Evolutionary conservation across 2,888 invertebrate genomes (phyloP).

Genomic region (Ophioninae sp.): DNA sequence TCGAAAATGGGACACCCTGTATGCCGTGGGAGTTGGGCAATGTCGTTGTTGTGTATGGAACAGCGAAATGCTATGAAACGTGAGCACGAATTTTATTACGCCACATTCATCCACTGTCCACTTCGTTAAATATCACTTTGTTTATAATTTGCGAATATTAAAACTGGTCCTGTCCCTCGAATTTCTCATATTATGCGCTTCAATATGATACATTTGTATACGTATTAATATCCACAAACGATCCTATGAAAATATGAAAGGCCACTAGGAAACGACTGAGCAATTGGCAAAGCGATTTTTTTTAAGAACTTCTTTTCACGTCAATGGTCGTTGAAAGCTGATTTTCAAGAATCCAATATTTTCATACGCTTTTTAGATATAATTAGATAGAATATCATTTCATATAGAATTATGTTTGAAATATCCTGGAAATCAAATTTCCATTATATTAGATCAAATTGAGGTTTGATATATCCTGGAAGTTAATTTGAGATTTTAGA

Average conservation of each 20-base stretch:
- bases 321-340: background rate
- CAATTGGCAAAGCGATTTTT: background rate
- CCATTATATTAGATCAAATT: too few species aligned
- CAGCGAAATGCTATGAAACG: slow-evolving; percentile 31
- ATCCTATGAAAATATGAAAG: background rate
- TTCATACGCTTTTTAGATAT: too few species aligned
- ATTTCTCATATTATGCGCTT: slow-evolving; percentile 13
- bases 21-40: background rate
- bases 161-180: slow-evolving; percentile 63
- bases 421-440: too few species aligned
- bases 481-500: too few species aligned
- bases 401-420: too few species aligned
- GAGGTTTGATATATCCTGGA: too few species aligned
- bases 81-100: slow-evolving; percentile 73
- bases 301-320: too few species aligned
- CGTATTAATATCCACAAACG: background rate
- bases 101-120: slow-evolving; percentile 70
- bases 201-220: slow-evolving; percentile 6
- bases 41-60: background rate
- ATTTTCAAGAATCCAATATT: background rate
- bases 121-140: slow-evolving; percentile 77
- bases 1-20: background rate
- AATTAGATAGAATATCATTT: too few species aligned
- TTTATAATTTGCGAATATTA: slow-evolving; percentile 77
- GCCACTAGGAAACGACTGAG: background rate